These are phyloP conservation scores for Callaeas wilsoni DNA, from an alignment of 2,113 vertebrate genomes.

Conservation along the genomic window DNA sequence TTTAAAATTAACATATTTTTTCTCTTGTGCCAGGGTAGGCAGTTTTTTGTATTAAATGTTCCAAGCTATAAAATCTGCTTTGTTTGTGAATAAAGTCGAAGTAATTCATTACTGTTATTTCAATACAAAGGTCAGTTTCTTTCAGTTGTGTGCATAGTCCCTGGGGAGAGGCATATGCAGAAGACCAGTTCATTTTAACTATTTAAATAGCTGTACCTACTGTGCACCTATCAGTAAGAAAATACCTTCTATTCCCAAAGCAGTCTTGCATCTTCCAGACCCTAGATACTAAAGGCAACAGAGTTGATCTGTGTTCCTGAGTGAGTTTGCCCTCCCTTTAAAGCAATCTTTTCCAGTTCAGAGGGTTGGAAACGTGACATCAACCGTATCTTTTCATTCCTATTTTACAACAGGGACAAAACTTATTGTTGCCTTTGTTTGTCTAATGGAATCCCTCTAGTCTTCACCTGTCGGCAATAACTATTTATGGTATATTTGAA, in stretches of 20 bases:
- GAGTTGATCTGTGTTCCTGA: neutral
- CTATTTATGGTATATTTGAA: neutral
- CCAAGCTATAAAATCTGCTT: neutral
- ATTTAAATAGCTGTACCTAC: neutral
- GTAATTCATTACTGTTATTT: neutral
- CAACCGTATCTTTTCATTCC: neutral
- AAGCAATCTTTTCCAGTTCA: neutral
- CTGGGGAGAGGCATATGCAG: neutral
- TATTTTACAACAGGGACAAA: neutral
- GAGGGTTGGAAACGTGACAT: neutral
- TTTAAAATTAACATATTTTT: neutral
- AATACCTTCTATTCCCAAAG: neutral
- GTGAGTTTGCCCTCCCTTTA: neutral
- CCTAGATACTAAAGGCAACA: neutral
- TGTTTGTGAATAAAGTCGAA: neutral
- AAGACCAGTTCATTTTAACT: neutral
- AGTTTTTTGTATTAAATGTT: neutral
- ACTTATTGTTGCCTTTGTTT: neutral
- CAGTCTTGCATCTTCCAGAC: neutral
- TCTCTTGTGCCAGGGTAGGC: neutral
- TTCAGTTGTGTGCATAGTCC: neutral
- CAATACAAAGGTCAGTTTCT: neutral
- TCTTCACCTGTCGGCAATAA: neutral
- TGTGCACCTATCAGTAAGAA: neutral
- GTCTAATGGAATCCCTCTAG: neutral